Evolutionary conservation across 2,113 vertebrate genomes (phyloP), one percentile per base, ranked within the genome.

Genomic region (Prionailurus viverrinus): DNA sequence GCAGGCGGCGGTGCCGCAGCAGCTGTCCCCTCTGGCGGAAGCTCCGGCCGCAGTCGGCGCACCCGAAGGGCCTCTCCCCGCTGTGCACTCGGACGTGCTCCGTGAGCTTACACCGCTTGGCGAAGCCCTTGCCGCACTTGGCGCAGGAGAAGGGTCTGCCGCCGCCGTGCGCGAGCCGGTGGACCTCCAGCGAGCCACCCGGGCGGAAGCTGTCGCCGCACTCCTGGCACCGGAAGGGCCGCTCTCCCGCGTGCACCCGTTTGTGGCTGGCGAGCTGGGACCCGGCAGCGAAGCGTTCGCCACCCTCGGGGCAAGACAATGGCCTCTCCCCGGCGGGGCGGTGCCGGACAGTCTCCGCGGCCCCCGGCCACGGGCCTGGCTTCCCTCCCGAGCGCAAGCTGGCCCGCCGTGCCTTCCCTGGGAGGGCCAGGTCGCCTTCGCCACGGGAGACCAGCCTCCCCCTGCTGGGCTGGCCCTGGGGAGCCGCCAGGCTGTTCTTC

Each of bases 381-480:
- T 6, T 74, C 39, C 73, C 74, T 10, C 65, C 53, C 0, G 87
- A 81, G 7, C 23, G 65, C 21, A 39, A 29, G 1, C 1, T 1
- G 68, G 45, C 25, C 13, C 33, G 18, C 58, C 80, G 7, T 7
- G 65, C 55, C 55, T 31, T 29, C 65, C 80, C 55, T 3, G 7
- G 7, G 95, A 99, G 99, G 85, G 98, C 97, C 95, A 99, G 99
- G 18, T 98, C 98, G 13, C 99, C 99, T 90, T 99, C 99, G 1
- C 97, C 96, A 23, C 95, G 98, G 13, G 99, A 99, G 86, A 97
- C 98, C 66, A 99, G 97, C 82, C 98, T 45, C 99, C 98, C 97
- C 25, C 1, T 0, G 89, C 98, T 13, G 95, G 98, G 9, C 98
- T 82, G 45, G 79, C 89, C 88, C 94, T 96, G 98, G 84, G 95